Evolutionary conservation across 2,797 vertebrate species (phyloP).

Genomic region (Xenopus petersii): DNA sequence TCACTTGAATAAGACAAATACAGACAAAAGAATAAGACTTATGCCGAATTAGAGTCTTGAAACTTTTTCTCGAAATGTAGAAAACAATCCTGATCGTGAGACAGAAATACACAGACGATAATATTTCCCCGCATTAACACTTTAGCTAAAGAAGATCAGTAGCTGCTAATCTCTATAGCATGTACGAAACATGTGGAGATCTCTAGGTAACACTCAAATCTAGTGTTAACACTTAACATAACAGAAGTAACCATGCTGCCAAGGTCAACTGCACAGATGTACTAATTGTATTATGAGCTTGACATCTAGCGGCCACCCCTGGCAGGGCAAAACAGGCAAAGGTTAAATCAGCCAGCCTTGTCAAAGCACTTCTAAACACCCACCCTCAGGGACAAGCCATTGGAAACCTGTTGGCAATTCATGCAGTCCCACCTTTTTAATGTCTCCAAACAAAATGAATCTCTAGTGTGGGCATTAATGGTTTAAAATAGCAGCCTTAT

Average conservation of each 20-base stretch:
- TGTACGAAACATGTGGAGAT: conserved; percentile 58
- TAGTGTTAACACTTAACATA: conserved; percentile 78
- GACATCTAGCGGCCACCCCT: conserved; percentile 85
- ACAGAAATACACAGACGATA: too few species aligned
- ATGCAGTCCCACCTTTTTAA: conserved; percentile 62
- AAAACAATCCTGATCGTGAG: too few species aligned
- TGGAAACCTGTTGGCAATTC: conserved; percentile 64
- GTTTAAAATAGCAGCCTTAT: conserved; percentile 45
- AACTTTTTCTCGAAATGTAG: too few species aligned
- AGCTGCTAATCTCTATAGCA: conserved; percentile 59
- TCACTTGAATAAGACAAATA: too few species aligned
- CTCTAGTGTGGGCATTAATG: conserved; percentile 50
- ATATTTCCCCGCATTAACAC: too few species aligned
- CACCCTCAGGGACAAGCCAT: conserved; percentile 69
- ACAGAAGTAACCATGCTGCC: conserved; percentile 74
- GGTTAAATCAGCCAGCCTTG: conserved; percentile 93
- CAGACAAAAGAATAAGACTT: too few species aligned
- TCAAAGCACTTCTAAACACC: conserved; percentile 80
- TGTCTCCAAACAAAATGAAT: conserved; percentile 57
- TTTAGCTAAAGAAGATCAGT: conserved; percentile 55
- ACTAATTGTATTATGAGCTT: conserved; percentile 93
- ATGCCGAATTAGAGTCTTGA: too few species aligned
- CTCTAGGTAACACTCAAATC: conserved; percentile 66
- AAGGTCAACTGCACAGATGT: conserved; percentile 89
- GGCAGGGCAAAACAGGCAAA: conserved; percentile 84